Evolutionary conservation across 2,113 vertebrate species (phyloP), one percentile per base, ranked within the genome.

Genomic region (Cryptoleucopteryx plumbea): DNA sequence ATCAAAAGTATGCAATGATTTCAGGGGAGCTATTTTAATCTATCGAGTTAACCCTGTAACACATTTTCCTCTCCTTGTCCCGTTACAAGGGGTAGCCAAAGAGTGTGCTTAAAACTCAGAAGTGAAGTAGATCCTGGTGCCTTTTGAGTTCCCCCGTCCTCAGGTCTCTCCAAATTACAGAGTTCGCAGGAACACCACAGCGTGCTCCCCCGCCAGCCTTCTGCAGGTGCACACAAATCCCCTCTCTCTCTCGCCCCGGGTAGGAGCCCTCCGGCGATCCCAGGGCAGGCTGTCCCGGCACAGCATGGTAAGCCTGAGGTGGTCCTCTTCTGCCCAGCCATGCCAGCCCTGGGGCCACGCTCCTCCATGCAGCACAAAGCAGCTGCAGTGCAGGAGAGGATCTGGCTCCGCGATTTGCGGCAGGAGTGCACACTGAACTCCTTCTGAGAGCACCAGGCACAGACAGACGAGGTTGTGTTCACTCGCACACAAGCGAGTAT

Each of bases 381-480:
- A 50, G 83, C 94, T 29, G 82, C 88, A 89, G 95, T 15, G 86
- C 77, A 25, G 81, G 52, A 86, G 59, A 58, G 88, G 66, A 34
- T 42, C 93, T 85, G 88, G 61, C 95, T 87, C 90, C 32, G 65
- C 70, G n/a, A 14, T 74, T 82, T 17, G 29, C 5, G 40, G 27
- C 94, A 21, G 80, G 66, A 58, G 50, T 16, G 3, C 71, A 79
- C 81, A 70, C 79, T 91, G 22, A 70, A 5, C 83, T 74, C 80
- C 79, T 93, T 82, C 88, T 91, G 77, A 38, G 72, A 66, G 66
- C 86, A 72, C 40, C 56, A 55, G 86, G 67, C 70, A 32, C 45
- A 43, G 62, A 93, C 94, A 95, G 89, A 95, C 5, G 48, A 27
- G 48, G 89, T 80, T 89, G 86, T 93, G 94, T 94, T 95, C 78